Conservation (phyloP, 2,113 vertebrate species). For the Gorsachius goisagi region DNA sequence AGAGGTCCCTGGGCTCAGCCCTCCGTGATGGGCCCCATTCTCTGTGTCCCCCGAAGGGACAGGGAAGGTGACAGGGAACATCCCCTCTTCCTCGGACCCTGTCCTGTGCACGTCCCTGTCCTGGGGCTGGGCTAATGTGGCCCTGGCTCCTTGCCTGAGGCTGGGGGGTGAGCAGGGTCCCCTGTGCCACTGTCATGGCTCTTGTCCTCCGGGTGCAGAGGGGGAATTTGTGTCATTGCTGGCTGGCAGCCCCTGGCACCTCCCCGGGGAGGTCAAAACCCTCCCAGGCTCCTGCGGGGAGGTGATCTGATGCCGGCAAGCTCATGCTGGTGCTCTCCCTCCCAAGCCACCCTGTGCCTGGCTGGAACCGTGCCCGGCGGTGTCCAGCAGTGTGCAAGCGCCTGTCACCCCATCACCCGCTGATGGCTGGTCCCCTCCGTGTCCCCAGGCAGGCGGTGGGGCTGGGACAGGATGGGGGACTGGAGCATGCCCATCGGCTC, state of each 20-base stretch:
- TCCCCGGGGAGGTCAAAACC: background rate
- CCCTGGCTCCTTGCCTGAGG: background rate
- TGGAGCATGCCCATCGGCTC: conserved; percentile 56
- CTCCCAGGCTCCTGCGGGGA: fast-evolving
- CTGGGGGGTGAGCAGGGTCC: fast-evolving
- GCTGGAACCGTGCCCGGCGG: background rate
- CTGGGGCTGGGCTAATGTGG: background rate
- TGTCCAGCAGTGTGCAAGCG: fast-evolving
- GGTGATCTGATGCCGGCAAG: fast-evolving
- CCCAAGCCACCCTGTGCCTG: fast-evolving
- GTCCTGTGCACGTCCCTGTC: background rate
- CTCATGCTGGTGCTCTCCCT: background rate
- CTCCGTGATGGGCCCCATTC: fast-evolving
- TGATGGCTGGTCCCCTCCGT: fast-evolving
- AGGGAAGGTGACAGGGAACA: background rate
- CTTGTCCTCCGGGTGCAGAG: fast-evolving
- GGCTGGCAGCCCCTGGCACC: background rate
- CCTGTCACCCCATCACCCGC: fast-evolving
- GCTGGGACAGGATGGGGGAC: conserved; percentile 58
- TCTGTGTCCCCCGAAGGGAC: background rate
- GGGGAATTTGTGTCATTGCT: background rate
- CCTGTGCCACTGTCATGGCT: fast-evolving
- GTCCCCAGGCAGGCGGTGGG: background rate
- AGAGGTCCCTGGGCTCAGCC: background rate
- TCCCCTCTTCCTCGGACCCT: background rate